Base-by-base conservation (phyloP, 2,797 vertebrate species). In the Alauda arvensis region DNA sequence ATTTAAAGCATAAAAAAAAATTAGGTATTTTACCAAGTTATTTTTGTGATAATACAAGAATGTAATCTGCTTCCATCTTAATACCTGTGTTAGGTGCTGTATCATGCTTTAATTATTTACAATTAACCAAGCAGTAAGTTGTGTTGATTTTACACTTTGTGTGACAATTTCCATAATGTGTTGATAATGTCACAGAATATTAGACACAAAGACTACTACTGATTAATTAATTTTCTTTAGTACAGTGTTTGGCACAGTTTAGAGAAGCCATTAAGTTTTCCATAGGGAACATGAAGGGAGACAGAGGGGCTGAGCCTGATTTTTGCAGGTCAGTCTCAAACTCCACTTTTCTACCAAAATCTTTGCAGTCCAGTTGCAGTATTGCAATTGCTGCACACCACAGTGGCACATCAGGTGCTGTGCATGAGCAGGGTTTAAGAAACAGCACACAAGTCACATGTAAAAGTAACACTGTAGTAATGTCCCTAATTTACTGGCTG, bases 331-430 rank as follows among this genome's bases (percentile, higher is more conserved):
- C 52, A 56, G 39, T 42, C 85, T 80, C 34, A 53, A 60, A 70
- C 5, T 59, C 52, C 20, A 10, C 8, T 77, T 79, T 45, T 71
- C 20, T 52, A 20, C 25, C 46, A 40, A 53, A 70, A 29, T 48
- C 42, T 43, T 49, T n/a, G 2, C 17, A 31, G 23, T 81, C 5
- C 37, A 37, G 0, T 40, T 40, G 40, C 40, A 40, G 14, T 40
- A 40, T 40, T 40, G 40, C 40, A 40, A 16, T 40, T 79, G 26
- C 40, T 79, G 63, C 29, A 9, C 1, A 0, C 26, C 40, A 1
- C 0, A 0, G 34, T 55, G 45, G 10, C 40, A 31, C 0, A 14
- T 65, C 43, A 52, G 48, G 14, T 52, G 24, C 28, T 49, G 37
- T 52, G 28, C 45, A 19, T 55, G 28, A 52, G n/a, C 46, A 49